A percentile compares a stretch with the other conserved stretches of the same genome.
Evolutionary conservation across 2,888 invertebrate species (phyloP).

Genomic region (Protodeltote pygarga): DNA sequence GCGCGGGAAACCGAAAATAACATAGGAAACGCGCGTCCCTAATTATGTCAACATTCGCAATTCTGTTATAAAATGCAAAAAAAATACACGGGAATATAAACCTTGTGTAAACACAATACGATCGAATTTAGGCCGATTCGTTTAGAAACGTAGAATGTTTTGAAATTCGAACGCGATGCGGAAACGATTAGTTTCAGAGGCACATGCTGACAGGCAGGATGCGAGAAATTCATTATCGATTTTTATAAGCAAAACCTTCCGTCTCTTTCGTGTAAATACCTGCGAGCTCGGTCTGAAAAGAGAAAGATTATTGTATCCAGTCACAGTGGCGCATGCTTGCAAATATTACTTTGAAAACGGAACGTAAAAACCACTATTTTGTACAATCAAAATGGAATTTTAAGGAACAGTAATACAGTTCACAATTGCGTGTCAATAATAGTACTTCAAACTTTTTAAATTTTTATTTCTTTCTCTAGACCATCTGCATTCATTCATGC

Average conservation of each 20-base stretch:
- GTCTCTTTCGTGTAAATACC: constrained; percentile 41
- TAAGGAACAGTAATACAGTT: fast-evolving
- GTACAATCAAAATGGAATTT: constrained; percentile 6
- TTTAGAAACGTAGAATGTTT: constrained; percentile 49
- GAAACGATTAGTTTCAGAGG: constrained; percentile 84
- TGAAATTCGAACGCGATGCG: constrained; percentile 51
- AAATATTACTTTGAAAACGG: constrained; percentile 40
- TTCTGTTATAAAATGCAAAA: constrained; percentile 38
- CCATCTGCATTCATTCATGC: constrained; percentile 61
- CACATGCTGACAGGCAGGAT: constrained; percentile 83
- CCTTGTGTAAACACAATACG: background rate
- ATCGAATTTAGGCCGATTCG: constrained; percentile 7
- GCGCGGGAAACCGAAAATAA: constrained; percentile 79
- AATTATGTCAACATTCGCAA: constrained; percentile 61
- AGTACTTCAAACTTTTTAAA: constrained; percentile 11
- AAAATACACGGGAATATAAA: constrained; percentile 17
- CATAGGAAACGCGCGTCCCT: constrained; percentile 75
- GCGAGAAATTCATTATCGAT: constrained; percentile 80
- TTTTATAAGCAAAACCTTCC: constrained; percentile 68
- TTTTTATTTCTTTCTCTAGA: constrained; percentile 19
- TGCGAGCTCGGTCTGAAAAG: constrained; percentile 39
- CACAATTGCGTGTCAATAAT: constrained; percentile 15
- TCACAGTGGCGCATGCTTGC: constrained; percentile 65
- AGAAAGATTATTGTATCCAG: constrained; percentile 56
- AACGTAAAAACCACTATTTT: background rate